Percentiles rank a stretch among this genome's conserved stretches.
phyloP scores from a whole-genome alignment of 2,888 invertebrate species.

The Cybosia mesomella region DNA sequence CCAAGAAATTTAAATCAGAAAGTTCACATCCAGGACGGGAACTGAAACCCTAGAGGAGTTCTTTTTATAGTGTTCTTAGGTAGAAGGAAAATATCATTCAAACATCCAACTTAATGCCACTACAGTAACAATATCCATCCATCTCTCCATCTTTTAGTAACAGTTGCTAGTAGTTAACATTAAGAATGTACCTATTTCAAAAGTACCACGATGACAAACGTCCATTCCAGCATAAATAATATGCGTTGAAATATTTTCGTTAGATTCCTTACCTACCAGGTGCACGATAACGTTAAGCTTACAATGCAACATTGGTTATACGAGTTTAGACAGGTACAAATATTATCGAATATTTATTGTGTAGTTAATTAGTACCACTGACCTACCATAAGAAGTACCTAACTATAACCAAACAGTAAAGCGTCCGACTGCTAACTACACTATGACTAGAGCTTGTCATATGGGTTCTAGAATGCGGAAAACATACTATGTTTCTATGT shows the following conservation, averaged over 20 bases:
- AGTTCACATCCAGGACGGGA: background rate
- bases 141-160: background rate
- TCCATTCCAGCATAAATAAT: background rate
- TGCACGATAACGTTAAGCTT: background rate
- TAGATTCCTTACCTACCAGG: slow-evolving; percentile 1
- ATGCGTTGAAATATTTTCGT: background rate
- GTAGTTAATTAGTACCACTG: background rate
- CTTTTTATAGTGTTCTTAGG: too few relatives aligned
- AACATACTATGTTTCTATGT: too few relatives aligned
- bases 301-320: background rate
- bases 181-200: background rate
- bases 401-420: too few relatives aligned
- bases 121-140: too few relatives aligned
- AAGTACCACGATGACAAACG: background rate
- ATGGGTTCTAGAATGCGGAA: too few relatives aligned
- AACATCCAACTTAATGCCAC: too few relatives aligned
- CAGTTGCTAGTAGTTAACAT: background rate
- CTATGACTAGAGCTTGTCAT: too few relatives aligned
- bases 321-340: background rate
- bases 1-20: background rate
- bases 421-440: too few relatives aligned
- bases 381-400: too few relatives aligned
- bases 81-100: too few relatives aligned
- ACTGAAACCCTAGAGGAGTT: background rate
- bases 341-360: background rate